Base-by-base conservation (phyloP, 1,140 invertebrate genomes). In the Tetramorium alpestre region DNA sequence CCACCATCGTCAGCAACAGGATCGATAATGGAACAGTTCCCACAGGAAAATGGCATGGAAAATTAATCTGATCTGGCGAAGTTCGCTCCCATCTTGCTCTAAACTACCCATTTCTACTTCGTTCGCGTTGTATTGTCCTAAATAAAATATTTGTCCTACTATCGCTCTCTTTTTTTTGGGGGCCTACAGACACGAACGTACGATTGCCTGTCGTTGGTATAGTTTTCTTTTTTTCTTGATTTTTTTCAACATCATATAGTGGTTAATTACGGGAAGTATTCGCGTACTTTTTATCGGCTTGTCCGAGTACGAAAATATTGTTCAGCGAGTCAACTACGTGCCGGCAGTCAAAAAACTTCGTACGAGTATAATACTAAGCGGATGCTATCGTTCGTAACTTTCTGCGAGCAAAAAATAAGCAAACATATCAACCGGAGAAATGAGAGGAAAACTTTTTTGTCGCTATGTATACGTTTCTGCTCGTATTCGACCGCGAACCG, bases 231-330 rank as follows among this genome's bases (percentile, higher is more conserved):
- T 33, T 85, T 78, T 75, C 65, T 81, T 16, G 16, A 54, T n/a
- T 90, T 82, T 82, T 87, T 88, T 58, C 67, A 44, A 33, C 75
- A 28, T 22, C 47, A 28, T 28, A 49, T 28, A 72, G 67, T 91
- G 92, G 85, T 93, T 94, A 94, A 93, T 95, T 94, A 93, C 92
- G 81, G 69, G 85, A 91, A 92, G 92, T 92, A 94, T 93, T 93
- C 86, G 85, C 41, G 85, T 87, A 90, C 88, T 93, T 94, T 94
- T 94, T 94, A 94, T 93, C 92, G 88, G 78, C 86, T 93, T 85
- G 91, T 92, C 88, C 87, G 75, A 91, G 80, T 87, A 92, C 90
- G 78, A 93, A 92, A 92, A 93, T 93, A 93, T 94, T 93, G 87
- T 84, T 84, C 80, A 25, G 69, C 80, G 80, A 84, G 75, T 70